Evolutionary conservation across 1,140 invertebrate genomes (phyloP).

Genomic region (Eumaeus atala): DNA sequence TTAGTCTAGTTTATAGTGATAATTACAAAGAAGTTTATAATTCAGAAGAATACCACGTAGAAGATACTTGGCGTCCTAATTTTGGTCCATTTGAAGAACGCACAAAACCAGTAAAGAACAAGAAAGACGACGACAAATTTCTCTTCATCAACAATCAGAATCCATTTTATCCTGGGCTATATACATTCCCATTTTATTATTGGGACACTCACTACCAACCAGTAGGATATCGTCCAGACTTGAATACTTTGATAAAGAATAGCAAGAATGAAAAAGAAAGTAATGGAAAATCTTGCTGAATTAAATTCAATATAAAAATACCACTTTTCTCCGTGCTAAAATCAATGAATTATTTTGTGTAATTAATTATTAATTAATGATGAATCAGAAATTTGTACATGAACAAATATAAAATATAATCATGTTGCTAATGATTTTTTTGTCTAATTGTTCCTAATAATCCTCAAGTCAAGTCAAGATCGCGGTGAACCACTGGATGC

Average conservation of each 20-base stretch:
- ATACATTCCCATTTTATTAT: conserved; percentile 22
- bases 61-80: conserved; percentile 21
- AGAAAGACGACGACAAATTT: conserved; percentile 24
- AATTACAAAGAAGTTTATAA: not conserved
- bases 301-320: not conserved
- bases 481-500: too few relatives aligned
- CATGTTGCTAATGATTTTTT: too few relatives aligned
- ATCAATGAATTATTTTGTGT: too few relatives aligned
- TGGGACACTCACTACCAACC: conserved; percentile 19
- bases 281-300: not conserved
- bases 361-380: too few relatives aligned
- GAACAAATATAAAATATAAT: too few relatives aligned
- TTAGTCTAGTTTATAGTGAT: not conserved
- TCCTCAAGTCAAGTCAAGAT: too few relatives aligned
- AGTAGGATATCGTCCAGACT: conserved; percentile 18
- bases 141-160: conserved; percentile 9
- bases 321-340: too few relatives aligned
- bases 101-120: conserved; percentile 17
- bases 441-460: too few relatives aligned
- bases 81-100: conserved; percentile 16
- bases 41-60: conserved; percentile 8
- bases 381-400: too few relatives aligned
- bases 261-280: conserved; percentile 19
- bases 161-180: conserved; percentile 20
- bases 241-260: conserved; percentile 19